These are phyloP conservation scores for Drosophila sproati DNA, from an alignment of 1,140 invertebrate genomes.

Conservation along the genomic window DNA sequence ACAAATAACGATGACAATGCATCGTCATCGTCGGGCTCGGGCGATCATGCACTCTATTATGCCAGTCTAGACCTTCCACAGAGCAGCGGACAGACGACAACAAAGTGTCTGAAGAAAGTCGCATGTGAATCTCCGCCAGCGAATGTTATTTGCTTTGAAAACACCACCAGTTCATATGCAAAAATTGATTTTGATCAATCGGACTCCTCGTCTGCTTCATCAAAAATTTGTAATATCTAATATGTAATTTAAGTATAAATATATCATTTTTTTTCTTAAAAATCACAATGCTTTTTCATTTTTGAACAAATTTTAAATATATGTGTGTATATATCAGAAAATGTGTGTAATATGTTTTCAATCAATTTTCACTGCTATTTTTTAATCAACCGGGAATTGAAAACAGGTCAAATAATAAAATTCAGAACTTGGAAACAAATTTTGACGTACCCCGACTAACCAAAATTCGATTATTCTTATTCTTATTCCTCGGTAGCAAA, in stretches of 20 bases:
- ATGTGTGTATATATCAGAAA: neutral
- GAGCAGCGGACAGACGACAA: conserved; percentile 60
- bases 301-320: neutral
- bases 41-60: conserved; percentile 87
- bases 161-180: conserved; percentile 87
- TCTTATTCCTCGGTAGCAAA: no score
- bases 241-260: conserved; percentile 46
- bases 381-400: no score
- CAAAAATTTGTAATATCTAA: conserved; percentile 75
- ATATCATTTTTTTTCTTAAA: conserved; percentile 49
- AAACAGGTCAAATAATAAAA: no score
- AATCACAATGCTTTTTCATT: conserved; percentile 5
- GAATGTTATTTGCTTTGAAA: conserved; percentile 80
- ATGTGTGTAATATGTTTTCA: no score
- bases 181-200: conserved; percentile 90
- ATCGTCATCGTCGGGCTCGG: conserved; percentile 84
- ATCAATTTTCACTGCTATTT: no score
- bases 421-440: no score
- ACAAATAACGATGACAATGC: conserved; percentile 38
- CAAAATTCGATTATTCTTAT: no score
- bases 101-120: conserved; percentile 68
- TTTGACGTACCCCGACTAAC: no score
- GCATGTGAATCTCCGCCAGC: conserved; percentile 70
- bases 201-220: conserved; percentile 84
- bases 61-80: conserved; percentile 88